Evolutionary conservation across 1,140 invertebrate genomes (phyloP).

Genomic region (Nomia melanderi): DNA sequence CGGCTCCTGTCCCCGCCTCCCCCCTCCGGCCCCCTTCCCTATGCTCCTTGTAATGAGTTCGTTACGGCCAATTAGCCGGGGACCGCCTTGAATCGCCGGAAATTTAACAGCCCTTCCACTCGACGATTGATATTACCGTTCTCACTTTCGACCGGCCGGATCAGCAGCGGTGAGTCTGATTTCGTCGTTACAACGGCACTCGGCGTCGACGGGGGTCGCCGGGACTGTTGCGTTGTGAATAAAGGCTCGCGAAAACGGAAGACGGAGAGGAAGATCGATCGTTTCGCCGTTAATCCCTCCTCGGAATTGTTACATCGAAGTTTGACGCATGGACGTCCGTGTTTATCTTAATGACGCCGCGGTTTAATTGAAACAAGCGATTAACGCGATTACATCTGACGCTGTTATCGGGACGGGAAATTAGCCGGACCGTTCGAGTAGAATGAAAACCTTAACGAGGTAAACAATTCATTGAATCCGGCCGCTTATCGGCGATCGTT

Average conservation of each 20-base stretch:
- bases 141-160: neutral
- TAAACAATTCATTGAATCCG: neutral
- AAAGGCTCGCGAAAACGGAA: no score
- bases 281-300: no score
- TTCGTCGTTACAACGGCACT: neutral
- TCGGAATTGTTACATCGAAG: no score
- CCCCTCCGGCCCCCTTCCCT: no score
- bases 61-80: neutral
- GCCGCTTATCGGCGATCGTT: neutral
- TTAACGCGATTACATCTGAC: neutral
- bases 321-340: no score
- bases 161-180: neutral
- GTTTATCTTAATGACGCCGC: no score
- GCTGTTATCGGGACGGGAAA: neutral
- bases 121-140: neutral
- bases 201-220: neutral
- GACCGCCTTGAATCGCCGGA: neutral
- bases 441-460: neutral
- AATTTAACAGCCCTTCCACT: neutral
- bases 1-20: neutral
- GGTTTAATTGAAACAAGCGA: no score
- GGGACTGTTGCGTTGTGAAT: neutral
- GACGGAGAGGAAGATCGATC: no score
- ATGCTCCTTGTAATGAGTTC: conserved; percentile 23
- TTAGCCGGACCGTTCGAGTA: neutral